A percentile compares a stretch with the other conserved stretches of the same genome.
These are phyloP conservation scores for Erpobdella octoculata DNA, from an alignment of 2,888 invertebrate species.

Conservation along the genomic window DNA sequence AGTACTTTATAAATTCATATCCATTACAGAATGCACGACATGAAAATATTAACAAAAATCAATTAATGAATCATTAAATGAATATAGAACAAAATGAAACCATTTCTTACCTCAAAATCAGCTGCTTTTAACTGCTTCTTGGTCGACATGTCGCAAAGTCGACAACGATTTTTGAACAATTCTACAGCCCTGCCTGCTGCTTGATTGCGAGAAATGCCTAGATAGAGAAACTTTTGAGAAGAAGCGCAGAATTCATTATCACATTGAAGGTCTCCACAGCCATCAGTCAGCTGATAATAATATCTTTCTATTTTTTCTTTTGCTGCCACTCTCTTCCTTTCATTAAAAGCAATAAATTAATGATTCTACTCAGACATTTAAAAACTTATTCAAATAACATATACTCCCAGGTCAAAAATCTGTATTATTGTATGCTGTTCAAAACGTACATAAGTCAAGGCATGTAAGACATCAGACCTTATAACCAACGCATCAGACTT, in stretches of 20 bases:
- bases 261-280: constrained; percentile 81
- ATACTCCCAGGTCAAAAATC: too few species aligned
- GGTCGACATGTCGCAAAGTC: constrained; percentile 58
- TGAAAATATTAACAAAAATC: too few species aligned
- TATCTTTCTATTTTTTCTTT: constrained; percentile 76
- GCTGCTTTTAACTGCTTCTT: background rate
- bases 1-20: too few species aligned
- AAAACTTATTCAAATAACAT: background rate
- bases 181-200: constrained; percentile 82
- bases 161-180: constrained; percentile 73
- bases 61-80: constrained; percentile 7
- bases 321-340: constrained; percentile 57
- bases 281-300: constrained; percentile 82
- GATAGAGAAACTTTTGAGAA: constrained; percentile 53
- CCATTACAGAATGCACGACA: too few species aligned
- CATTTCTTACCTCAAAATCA: background rate
- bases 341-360: background rate
- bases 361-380: background rate
- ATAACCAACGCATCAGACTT: too few species aligned
- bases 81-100: background rate
- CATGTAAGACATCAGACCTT: too few species aligned
- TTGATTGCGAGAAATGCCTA: constrained; percentile 71
- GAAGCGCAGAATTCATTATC: constrained; percentile 81
- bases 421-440: too few species aligned
- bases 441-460: too few species aligned